Conservation (phyloP, 2,888 invertebrate genomes). For the Drymonia ruficornis region DNA sequence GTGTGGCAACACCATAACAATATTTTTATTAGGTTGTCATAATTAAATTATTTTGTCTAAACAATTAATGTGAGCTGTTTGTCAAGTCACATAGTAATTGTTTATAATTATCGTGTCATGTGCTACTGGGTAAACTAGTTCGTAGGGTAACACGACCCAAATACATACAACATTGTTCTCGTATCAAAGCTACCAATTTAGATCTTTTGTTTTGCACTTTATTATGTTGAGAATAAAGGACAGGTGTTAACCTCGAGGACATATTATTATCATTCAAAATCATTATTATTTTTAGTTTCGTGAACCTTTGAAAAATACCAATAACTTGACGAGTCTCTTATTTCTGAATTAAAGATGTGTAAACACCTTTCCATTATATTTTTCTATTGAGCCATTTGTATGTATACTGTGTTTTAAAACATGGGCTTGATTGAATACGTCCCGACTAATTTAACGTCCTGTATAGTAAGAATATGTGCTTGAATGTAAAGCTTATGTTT, state of each 20-base stretch:
- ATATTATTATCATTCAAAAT: background rate
- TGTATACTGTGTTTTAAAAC: too few species aligned
- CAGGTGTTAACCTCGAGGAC: background rate
- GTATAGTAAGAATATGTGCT: too few species aligned
- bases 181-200: background rate
- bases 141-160: conserved; percentile 1
- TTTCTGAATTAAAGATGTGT: too few species aligned
- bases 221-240: background rate
- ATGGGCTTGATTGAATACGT: too few species aligned
- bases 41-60: too few species aligned
- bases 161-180: background rate
- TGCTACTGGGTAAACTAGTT: background rate
- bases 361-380: too few species aligned
- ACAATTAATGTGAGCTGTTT: background rate
- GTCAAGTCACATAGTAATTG: conserved; percentile 4
- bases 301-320: background rate
- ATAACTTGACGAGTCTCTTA: too few species aligned
- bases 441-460: too few species aligned
- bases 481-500: too few species aligned
- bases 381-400: too few species aligned
- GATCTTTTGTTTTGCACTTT: background rate
- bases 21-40: too few species aligned
- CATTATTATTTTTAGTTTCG: background rate
- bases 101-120: conserved; percentile 5
- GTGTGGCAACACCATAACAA: too few species aligned